Percentiles rank a stretch among this genome's conserved stretches.
phyloP scores from a whole-genome alignment of 2,113 vertebrate genomes.

The Potamarius usumacintae region DNA sequence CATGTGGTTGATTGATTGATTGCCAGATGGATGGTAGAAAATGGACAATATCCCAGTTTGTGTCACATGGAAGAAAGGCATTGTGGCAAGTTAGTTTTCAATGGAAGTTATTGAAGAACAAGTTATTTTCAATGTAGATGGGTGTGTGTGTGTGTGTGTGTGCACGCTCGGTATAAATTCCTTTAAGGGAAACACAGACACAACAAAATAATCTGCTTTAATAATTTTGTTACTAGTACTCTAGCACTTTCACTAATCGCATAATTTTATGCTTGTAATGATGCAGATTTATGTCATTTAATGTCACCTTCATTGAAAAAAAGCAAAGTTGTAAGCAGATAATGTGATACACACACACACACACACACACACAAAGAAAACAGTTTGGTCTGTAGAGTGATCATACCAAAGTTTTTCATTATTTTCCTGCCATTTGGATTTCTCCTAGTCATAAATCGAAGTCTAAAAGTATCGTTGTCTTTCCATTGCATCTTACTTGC shows the following conservation, averaged over 20 bases:
- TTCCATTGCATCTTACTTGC: constrained; percentile 3
- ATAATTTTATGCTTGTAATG: background rate
- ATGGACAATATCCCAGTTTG: background rate
- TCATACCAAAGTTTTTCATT: background rate
- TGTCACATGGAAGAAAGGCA: background rate
- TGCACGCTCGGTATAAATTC: background rate
- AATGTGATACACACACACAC: background rate
- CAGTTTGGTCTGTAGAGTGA: background rate
- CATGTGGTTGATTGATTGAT: background rate
- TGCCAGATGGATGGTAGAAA: background rate
- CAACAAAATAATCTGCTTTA: background rate
- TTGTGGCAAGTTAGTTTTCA: background rate
- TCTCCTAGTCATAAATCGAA: background rate
- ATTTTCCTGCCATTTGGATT: background rate
- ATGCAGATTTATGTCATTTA: background rate
- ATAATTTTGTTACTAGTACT: background rate
- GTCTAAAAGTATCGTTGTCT: background rate
- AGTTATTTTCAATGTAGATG: background rate
- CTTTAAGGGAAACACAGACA: background rate
- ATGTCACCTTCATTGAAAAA: background rate
- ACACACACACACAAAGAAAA: background rate
- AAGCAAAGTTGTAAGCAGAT: background rate
- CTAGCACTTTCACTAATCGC: background rate
- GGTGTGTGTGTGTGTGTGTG: too few species aligned
- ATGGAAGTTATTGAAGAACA: background rate